phyloP scores from a whole-genome alignment of 2,113 vertebrate species.

The Rafetus swinhoei region DNA sequence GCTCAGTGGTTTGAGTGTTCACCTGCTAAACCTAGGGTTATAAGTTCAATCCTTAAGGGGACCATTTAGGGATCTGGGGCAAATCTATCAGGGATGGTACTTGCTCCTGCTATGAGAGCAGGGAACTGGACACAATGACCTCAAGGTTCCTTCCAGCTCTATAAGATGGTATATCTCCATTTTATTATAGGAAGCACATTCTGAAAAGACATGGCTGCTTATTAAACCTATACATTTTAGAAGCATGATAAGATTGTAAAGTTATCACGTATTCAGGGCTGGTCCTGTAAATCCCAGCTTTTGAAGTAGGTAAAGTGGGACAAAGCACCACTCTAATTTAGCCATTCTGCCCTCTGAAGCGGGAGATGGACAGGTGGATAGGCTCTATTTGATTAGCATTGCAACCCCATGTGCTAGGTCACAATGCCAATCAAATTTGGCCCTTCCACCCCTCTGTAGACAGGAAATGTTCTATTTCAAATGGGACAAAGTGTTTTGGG shows the following conservation, averaged over 20 bases:
- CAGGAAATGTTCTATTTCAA: neutral
- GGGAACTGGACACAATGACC: too few species aligned
- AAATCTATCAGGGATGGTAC: too few species aligned
- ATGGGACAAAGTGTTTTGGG: neutral
- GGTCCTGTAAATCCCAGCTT: neutral
- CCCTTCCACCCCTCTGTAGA: neutral
- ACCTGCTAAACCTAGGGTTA: too few species aligned
- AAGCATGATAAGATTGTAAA: neutral
- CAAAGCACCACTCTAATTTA: neutral
- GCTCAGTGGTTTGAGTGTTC: too few species aligned
- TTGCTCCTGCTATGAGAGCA: too few species aligned
- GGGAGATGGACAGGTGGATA: neutral
- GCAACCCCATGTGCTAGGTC: neutral
- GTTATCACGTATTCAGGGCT: neutral
- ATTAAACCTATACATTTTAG: constrained; percentile 51
- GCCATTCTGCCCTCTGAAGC: neutral
- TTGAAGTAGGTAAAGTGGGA: neutral
- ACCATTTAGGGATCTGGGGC: too few species aligned
- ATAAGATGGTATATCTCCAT: too few species aligned
- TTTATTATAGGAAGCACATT: neutral
- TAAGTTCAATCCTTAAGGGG: too few species aligned
- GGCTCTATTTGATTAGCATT: neutral
- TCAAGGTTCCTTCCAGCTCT: too few species aligned
- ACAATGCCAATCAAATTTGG: neutral
- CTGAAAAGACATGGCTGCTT: constrained; percentile 20